Conservation (phyloP, 2,888 invertebrate species). For the Balanococcus diminutus region DNA sequence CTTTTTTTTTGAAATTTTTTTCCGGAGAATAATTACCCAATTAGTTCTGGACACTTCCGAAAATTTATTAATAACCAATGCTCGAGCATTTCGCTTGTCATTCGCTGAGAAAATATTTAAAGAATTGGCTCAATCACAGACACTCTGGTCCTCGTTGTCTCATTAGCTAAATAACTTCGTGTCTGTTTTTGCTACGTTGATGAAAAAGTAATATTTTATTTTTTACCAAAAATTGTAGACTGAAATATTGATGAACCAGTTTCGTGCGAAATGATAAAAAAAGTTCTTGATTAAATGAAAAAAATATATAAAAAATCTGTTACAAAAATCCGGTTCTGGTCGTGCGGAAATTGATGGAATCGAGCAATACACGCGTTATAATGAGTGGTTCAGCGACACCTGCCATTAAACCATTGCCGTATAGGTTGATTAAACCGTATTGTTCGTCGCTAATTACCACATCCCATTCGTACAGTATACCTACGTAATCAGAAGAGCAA, state of each 20-base stretch:
- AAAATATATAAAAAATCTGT: background rate
- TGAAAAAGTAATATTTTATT: too few species aligned
- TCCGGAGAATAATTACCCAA: too few species aligned
- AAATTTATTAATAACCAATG: too few species aligned
- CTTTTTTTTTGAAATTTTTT: too few species aligned
- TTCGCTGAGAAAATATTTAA: too few species aligned
- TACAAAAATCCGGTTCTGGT: background rate
- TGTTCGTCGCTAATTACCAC: conserved; percentile 12
- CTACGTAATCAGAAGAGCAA: background rate
- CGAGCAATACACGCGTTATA: background rate
- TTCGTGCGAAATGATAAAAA: background rate
- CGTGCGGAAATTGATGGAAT: conserved; percentile 3
- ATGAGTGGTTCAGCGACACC: conserved; percentile 27
- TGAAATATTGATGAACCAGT: background rate
- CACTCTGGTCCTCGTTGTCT: too few species aligned
- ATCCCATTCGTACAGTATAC: conserved; percentile 14
- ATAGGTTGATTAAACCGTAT: conserved; percentile 6
- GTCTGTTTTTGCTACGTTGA: too few species aligned
- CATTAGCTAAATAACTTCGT: too few species aligned
- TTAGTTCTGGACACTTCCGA: too few species aligned
- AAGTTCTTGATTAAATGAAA: background rate
- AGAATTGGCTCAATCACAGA: too few species aligned
- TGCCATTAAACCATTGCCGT: background rate
- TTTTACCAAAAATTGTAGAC: background rate
- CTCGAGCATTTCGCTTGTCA: too few species aligned